Conservation (phyloP, 2,113 vertebrate species). For the Petrocephalus zakoni region DNA sequence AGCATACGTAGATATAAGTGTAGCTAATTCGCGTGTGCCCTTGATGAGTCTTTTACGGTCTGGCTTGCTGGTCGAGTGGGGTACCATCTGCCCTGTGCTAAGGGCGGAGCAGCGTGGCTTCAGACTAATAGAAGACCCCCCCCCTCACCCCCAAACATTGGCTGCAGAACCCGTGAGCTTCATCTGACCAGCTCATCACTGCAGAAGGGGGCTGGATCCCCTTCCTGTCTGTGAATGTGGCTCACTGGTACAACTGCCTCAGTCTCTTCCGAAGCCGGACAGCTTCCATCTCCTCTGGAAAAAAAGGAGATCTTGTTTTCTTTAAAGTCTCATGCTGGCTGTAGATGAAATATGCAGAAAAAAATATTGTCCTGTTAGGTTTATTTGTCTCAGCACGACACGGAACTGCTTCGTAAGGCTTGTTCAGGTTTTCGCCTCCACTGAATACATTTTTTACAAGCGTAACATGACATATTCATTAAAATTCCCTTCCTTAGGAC, state of each 20-base stretch:
- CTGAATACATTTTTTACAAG: slow-evolving; percentile 18
- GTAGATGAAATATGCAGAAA: slow-evolving; percentile 4
- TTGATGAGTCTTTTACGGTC: neutral
- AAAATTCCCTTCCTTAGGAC: slow-evolving; percentile 4
- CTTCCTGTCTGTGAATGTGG: neutral
- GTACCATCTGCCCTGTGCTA: neutral
- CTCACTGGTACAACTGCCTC: neutral
- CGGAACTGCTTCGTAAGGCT: neutral
- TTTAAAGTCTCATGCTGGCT: neutral
- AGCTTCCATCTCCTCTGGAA: neutral
- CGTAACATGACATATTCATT: slow-evolving; percentile 22
- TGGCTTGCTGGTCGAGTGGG: neutral
- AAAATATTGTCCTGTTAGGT: neutral
- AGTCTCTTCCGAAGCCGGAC: neutral
- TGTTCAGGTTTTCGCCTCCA: neutral
- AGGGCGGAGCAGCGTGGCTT: neutral
- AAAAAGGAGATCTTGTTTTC: neutral
- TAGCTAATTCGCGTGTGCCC: neutral
- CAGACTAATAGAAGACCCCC: neutral
- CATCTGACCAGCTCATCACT: neutral
- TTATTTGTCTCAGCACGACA: neutral
- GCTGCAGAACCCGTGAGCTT: neutral
- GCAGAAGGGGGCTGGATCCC: neutral
- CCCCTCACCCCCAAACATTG: no score
- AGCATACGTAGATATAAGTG: neutral